Conservation (phyloP, 2,888 invertebrate genomes). For the Caenorhabditis plicata region DNA sequence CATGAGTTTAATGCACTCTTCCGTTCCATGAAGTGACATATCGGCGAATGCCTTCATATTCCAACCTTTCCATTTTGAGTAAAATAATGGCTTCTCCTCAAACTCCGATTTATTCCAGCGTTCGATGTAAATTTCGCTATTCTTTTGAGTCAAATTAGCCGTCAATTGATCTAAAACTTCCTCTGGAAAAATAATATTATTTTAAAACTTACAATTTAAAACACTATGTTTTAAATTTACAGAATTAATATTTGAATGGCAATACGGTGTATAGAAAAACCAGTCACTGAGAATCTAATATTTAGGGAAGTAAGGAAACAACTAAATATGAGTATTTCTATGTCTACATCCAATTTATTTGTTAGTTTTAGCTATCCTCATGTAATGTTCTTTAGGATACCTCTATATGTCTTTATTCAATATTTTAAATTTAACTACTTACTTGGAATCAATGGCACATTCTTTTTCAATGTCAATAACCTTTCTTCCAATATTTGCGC, state of each 20-base stretch:
- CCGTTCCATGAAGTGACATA: constrained; percentile 80
- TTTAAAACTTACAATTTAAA: no score
- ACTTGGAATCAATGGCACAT: constrained; percentile 75
- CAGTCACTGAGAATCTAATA: no score
- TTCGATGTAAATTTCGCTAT: constrained; percentile 93
- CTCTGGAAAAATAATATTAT: constrained; percentile 65
- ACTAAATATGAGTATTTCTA: no score
- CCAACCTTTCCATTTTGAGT: constrained; percentile 75
- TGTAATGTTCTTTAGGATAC: no score
- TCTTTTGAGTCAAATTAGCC: constrained; percentile 82
- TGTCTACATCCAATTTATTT: no score
- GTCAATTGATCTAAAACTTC: constrained; percentile 79
- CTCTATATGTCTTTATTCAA: no score
- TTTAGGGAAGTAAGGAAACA: no score
- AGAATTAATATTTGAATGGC: no score
- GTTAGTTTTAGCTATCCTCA: no score
- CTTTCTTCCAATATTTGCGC: constrained; percentile 85
- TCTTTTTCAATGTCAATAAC: constrained; percentile 79
- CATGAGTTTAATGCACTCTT: constrained; percentile 77
- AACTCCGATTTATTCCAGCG: constrained; percentile 67
- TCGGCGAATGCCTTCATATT: constrained; percentile 82
- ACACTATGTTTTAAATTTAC: no score
- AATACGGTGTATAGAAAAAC: no score
- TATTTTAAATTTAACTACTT: constrained; percentile 64
- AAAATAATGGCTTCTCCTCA: constrained; percentile 74